phyloP scores from a whole-genome alignment of 2,113 vertebrate species.

The Eretmochelys imbricata region DNA sequence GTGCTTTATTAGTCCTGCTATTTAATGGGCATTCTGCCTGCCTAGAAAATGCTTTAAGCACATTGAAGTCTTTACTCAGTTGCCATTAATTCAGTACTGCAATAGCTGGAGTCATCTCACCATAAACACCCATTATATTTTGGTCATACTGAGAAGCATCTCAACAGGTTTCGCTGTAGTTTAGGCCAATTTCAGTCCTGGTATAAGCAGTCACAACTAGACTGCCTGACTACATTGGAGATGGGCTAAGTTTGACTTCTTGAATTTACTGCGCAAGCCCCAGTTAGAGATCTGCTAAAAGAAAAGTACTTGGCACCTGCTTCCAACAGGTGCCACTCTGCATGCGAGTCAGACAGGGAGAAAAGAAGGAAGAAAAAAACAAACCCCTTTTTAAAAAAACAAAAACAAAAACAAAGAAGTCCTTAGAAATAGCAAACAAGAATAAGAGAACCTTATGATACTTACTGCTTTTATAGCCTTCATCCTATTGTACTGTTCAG shows the following conservation, averaged over 20 bases:
- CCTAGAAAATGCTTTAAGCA: background rate
- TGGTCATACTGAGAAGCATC: background rate
- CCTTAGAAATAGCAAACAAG: background rate
- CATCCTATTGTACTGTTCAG: constrained; percentile 80
- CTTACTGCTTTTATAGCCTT: constrained; percentile 83
- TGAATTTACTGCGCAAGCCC: constrained; percentile 14
- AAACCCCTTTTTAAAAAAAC: background rate
- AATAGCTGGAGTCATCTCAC: background rate
- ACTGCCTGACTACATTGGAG: background rate
- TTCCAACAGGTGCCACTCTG: background rate
- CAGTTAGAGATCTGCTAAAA: background rate
- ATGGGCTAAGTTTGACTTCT: background rate
- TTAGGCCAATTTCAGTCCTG: background rate
- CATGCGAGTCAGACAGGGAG: background rate
- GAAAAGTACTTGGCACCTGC: constrained; percentile 13
- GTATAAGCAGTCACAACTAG: background rate
- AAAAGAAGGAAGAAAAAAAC: background rate
- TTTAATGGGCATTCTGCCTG: background rate
- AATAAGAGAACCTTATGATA: background rate
- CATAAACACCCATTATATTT: background rate
- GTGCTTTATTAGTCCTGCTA: background rate
- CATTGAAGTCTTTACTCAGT: background rate
- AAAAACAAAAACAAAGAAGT: background rate
- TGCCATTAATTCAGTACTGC: background rate
- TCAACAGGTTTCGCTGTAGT: background rate